Evolutionary conservation across 2,113 vertebrate species (phyloP), one percentile per base, ranked within the genome.

Genomic region (Cololabis saira): DNA sequence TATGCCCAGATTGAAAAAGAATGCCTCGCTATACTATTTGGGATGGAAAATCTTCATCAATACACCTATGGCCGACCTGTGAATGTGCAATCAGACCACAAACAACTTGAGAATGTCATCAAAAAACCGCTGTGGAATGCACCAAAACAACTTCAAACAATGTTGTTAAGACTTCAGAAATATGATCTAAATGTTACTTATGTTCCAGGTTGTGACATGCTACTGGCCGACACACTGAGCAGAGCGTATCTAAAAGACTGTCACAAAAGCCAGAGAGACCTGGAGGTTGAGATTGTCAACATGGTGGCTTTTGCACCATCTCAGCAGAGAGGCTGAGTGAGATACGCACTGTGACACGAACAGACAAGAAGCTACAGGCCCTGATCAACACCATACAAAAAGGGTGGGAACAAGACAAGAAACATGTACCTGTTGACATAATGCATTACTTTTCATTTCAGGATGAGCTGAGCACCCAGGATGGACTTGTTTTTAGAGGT

Each of bases 11-110:
- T 30, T 8, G 41, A n/a, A n/a, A 74, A 69, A 17, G 11, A 57
- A 12, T 65, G 21, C 12, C 5, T 64, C 7, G 49, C 24, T 1
- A 52, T 71, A 6, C 7, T 77, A 1, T 73, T 63, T n/a, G 41
- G 53, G 2, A 55, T 41, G 14, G 51, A 74, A 12, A 74, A 22
- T 12, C 73, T 63, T 10, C 53, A 73, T 19, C 58, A 64, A 5
- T 67, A 66, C 11, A 67, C 51, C 0, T 74, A 57, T 30, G 45
- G 44, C 0, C 13, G 40, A 2, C 15, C 63, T 7, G 58, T 63
- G 0, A 73, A 19, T 1, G 33, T 63, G 0, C 53, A 55, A n/a
- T n/a, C n/a, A 9, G 30, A 40, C 11, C 30, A 55, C 12, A 67
- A 47, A 4, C 30, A 17, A 22, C 44, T n/a, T n/a, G n/a, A n/a